Percentiles rank a stretch among this genome's conserved stretches.
Conservation (phyloP, 1,140 invertebrate genomes). For the Nasonia vitripennis region DNA sequence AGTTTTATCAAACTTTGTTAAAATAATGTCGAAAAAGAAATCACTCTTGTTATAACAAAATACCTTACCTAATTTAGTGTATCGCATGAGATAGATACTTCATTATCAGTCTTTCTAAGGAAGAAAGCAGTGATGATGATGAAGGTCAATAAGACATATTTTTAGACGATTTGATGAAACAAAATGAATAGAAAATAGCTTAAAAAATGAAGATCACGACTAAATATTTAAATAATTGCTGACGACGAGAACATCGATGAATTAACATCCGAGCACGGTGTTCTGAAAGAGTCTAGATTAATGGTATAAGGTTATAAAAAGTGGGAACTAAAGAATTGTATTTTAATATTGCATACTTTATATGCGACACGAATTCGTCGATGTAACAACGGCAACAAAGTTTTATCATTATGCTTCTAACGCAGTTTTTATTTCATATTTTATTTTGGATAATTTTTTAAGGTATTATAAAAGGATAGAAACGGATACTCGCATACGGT, state of each 20-base stretch:
- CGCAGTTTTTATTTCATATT: too few species aligned
- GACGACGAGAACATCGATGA: background rate
- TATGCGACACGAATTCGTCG: conserved; percentile 46
- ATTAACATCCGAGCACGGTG: background rate
- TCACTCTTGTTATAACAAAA: background rate
- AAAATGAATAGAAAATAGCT: conserved; percentile 53
- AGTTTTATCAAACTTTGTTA: background rate
- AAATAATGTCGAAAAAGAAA: background rate
- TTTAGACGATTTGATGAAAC: conserved; percentile 65
- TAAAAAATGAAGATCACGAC: conserved; percentile 50
- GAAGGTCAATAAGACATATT: conserved; percentile 61
- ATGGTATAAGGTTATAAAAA: conserved; percentile 1
- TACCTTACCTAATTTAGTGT: conserved; percentile 15
- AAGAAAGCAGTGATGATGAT: background rate
- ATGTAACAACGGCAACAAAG: conserved; percentile 36
- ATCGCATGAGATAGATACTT: conserved; percentile 52
- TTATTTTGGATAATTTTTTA: too few species aligned
- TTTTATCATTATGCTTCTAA: too few species aligned
- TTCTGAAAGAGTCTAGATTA: background rate
- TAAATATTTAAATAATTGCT: conserved; percentile 16
- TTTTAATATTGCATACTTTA: conserved; percentile 62
- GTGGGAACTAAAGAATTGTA: conserved; percentile 57
- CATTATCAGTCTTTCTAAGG: background rate
- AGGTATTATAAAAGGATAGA: too few species aligned
- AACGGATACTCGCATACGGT: too few species aligned